Conservation (phyloP, 2,888 invertebrate genomes). For the Sturmia bella region DNA sequence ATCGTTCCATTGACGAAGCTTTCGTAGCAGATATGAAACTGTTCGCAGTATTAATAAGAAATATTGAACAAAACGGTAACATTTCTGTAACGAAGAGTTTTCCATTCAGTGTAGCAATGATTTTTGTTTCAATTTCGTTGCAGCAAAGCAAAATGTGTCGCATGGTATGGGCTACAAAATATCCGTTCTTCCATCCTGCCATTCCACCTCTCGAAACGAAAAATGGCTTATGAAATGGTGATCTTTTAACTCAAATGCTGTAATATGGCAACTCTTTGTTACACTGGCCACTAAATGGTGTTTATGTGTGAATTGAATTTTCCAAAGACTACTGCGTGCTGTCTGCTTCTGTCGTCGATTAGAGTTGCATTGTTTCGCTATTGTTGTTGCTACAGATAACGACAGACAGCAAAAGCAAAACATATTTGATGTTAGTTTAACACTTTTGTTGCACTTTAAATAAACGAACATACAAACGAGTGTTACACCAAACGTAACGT, state of each 20-base stretch:
- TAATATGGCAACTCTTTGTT: conserved; percentile 24
- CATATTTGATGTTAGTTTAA: conserved; percentile 63
- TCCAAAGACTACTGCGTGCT: conserved; percentile 58
- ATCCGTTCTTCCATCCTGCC: not conserved
- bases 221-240: no score
- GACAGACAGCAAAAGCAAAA: conserved; percentile 8
- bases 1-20: no score
- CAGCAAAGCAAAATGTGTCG: not conserved
- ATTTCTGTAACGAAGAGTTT: no score
- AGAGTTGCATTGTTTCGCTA: conserved; percentile 54
- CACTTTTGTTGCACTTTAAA: conserved; percentile 64
- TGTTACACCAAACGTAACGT: conserved; percentile 46
- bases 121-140: no score
- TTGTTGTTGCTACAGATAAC: conserved; percentile 15
- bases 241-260: not conserved
- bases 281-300: conserved; percentile 21
- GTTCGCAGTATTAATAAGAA: no score
- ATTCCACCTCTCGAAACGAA: not conserved
- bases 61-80: no score
- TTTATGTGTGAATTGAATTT: conserved; percentile 22
- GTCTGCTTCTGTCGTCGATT: conserved; percentile 65
- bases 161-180: no score
- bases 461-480: conserved; percentile 13
- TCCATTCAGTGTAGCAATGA: no score
- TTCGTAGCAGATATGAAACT: no score